phyloP scores from a whole-genome alignment of 2,888 invertebrate species.

The Fragum whitleyi region DNA sequence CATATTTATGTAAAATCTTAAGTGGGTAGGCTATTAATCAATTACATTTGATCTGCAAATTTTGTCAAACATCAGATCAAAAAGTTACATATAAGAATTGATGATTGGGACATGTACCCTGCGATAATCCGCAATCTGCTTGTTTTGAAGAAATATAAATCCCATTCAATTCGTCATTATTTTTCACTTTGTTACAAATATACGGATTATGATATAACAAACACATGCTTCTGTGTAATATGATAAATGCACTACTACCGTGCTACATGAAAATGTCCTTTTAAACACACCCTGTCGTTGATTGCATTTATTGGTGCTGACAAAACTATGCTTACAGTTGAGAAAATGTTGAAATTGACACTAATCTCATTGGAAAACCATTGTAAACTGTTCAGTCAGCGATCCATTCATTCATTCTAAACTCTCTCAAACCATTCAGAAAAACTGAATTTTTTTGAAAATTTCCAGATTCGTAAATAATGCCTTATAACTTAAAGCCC shows the following conservation, averaged over 20 bases:
- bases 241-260: not conserved
- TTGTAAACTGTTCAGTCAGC: too few relatives aligned
- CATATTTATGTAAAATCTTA: not conserved
- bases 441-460: too few relatives aligned
- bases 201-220: slow-evolving; percentile 11
- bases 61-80: slow-evolving; percentile 12
- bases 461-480: too few relatives aligned
- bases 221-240: not conserved
- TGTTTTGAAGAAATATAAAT: slow-evolving; percentile 2
- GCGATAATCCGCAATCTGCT: not conserved
- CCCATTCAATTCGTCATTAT: slow-evolving; percentile 21
- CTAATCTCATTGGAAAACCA: too few relatives aligned
- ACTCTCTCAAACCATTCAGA: too few relatives aligned
- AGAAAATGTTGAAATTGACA: too few relatives aligned
- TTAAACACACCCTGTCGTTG: too few relatives aligned
- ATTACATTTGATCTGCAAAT: not conserved
- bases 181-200: slow-evolving; percentile 17
- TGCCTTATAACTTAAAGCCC: too few relatives aligned
- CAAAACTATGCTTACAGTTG: too few relatives aligned
- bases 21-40: slow-evolving; percentile 4
- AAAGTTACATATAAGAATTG: not conserved
- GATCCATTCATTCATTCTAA: too few relatives aligned
- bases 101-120: not conserved
- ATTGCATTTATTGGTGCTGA: too few relatives aligned
- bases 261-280: not conserved